Evolutionary conservation across 2,888 invertebrate species (phyloP), one percentile per base, ranked within the genome.

Genomic region (Diadegma fenestrale): DNA sequence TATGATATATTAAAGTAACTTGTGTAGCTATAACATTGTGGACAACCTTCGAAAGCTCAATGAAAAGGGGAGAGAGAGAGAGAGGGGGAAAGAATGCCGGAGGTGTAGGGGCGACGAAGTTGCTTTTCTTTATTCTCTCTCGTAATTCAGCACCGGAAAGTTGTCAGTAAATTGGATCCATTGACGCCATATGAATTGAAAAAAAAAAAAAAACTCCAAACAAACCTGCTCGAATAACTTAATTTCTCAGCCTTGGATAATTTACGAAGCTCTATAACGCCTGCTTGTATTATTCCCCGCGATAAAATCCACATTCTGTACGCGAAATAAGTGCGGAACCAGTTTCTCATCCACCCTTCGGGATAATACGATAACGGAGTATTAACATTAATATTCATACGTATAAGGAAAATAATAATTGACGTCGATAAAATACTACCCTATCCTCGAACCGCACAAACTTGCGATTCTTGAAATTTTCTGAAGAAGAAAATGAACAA

Each of bases 1-100:
- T 81, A 69, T 87, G 85, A 87, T 87, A 81, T 83, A 87, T 85
- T 81, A 76, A 71, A 80, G 81, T 43, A 33, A 84, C 80, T 54
- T 80, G 58, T 79, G 30, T 43, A 73, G 45, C 37, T 66, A 73
- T 66, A 43, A 80, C 45, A 79, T 79, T 63, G 79, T 14, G 45
- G 61, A 17, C 51, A 63, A 61, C 37, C 19, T 22, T 58, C 43
- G 43, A 48, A 71, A 79, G 33, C 79, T 71, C 61, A 33, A 58
- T 51, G 54, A 54, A 54, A 45, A 19, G 64, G 64, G 41, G 26
- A 58, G 26, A 19, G 7, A 26, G 1, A n/a, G 17, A 26, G 58
- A 26, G 58, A 58, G 26, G 7, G 37, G 37, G 6, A 37, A 37
- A 75, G 64, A 64, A 43, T 33, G 22, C 14, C 37, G 17, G n/a